phyloP scores from a whole-genome alignment of 1,140 invertebrate genomes.

The Pseudomyrmex pallidus region DNA sequence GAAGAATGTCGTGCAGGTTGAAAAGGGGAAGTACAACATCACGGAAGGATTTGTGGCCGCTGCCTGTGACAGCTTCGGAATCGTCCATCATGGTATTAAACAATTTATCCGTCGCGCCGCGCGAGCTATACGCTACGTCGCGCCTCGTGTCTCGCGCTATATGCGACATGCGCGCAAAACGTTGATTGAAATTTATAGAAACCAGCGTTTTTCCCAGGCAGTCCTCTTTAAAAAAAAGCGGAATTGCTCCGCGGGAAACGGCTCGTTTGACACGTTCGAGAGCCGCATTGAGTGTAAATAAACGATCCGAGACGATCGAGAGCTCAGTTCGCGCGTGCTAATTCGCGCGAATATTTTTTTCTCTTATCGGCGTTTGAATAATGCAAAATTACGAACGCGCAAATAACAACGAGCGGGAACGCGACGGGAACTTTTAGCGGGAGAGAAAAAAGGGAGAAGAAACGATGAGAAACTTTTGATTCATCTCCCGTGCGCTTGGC shows the following conservation, averaged over 20 bases:
- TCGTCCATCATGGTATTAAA: slow-evolving; percentile 76
- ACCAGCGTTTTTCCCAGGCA: not conserved
- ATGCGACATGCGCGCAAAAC: slow-evolving; percentile 31
- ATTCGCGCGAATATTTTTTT: not conserved
- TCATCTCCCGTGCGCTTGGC: no score
- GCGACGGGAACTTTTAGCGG: no score
- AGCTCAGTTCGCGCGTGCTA: not conserved
- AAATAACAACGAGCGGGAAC: no score
- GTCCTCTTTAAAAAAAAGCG: slow-evolving; percentile 1
- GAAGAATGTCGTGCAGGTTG: slow-evolving; percentile 60
- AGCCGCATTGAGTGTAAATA: not conserved
- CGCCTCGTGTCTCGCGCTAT: slow-evolving; percentile 25
- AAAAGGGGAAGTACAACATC: slow-evolving; percentile 69
- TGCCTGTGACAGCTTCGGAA: slow-evolving; percentile 69
- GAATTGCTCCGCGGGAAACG: slow-evolving; percentile 3
- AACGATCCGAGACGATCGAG: not conserved
- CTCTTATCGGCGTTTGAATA: no score
- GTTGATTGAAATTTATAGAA: slow-evolving; percentile 69
- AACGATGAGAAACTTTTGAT: no score
- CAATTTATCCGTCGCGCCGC: slow-evolving; percentile 70
- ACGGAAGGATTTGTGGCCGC: slow-evolving; percentile 72
- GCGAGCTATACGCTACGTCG: slow-evolving; percentile 16
- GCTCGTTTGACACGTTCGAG: not conserved
- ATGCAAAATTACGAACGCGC: no score
- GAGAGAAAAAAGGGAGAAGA: no score